Percentiles rank a stretch among this genome's conserved stretches.
phyloP scores from a whole-genome alignment of 2,113 vertebrate species.

The Sarotherodon lohbergeri region DNA sequence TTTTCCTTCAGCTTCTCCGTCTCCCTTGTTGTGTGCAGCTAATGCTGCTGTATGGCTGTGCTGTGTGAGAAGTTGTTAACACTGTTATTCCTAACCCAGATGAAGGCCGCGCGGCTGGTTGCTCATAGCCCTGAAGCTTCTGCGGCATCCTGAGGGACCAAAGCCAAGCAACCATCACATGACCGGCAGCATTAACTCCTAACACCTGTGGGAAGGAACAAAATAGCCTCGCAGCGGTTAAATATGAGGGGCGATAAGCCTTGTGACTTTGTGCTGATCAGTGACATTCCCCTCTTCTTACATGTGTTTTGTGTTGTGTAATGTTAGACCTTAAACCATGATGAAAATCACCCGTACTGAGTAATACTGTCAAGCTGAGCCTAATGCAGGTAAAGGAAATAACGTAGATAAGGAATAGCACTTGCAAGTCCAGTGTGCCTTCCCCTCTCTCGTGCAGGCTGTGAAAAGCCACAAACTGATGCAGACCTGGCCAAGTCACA shows the following conservation, averaged over 20 bases:
- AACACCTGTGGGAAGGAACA: slow-evolving; percentile 59
- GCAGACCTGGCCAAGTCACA: neutral
- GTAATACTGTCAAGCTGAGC: neutral
- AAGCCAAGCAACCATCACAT: slow-evolving; percentile 41
- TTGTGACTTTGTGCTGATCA: slow-evolving; percentile 58
- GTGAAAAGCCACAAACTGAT: neutral
- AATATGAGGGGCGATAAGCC: slow-evolving; percentile 54
- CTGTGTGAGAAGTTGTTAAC: slow-evolving; percentile 61
- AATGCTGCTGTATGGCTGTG: slow-evolving; percentile 14
- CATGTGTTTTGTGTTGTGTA: slow-evolving; percentile 20
- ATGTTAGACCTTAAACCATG: neutral
- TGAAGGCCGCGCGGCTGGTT: slow-evolving; percentile 37
- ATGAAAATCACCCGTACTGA: neutral
- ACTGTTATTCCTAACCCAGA: slow-evolving; percentile 62
- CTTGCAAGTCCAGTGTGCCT: neutral
- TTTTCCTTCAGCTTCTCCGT: neutral
- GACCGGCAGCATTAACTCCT: slow-evolving; percentile 46
- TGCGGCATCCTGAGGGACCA: slow-evolving; percentile 36
- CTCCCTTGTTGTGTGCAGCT: neutral
- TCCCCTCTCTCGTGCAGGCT: neutral
- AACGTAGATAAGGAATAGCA: neutral
- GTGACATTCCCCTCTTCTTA: slow-evolving; percentile 23
- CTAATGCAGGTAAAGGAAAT: neutral
- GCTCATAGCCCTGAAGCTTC: slow-evolving; percentile 45
- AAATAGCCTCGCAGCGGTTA: slow-evolving; percentile 47